Conservation (phyloP, 2,113 vertebrate species). For the Meriones unguiculatus region DNA sequence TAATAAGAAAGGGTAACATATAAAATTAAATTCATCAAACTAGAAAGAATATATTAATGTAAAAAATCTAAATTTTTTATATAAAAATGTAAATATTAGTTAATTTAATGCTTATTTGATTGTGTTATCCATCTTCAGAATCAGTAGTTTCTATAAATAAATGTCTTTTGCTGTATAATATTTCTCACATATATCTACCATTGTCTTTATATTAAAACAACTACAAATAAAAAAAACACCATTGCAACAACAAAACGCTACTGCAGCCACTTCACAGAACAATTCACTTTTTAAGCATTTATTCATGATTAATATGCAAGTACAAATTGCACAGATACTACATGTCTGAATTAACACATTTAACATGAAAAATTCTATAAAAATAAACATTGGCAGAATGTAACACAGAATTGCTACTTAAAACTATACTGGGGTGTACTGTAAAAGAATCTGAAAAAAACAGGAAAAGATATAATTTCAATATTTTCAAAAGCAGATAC, state of each 20-base stretch:
- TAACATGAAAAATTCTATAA: background rate
- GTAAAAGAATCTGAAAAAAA: background rate
- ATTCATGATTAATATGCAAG: no score
- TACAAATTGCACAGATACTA: background rate
- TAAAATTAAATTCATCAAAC: no score
- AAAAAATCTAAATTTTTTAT: background rate
- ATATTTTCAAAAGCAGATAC: background rate
- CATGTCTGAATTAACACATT: background rate
- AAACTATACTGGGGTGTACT: background rate
- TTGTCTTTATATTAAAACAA: background rate
- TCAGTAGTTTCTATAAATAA: background rate
- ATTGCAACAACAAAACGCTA: background rate
- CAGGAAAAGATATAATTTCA: background rate
- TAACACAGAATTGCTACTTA: background rate
- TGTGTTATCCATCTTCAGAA: background rate
- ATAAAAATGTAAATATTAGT: background rate
- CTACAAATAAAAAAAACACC: background rate
- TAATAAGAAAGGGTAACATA: no score
- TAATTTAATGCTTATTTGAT: background rate
- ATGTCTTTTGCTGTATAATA: background rate
- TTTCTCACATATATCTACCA: background rate
- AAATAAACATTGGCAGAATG: background rate
- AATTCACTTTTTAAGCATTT: background rate
- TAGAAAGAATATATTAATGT: no score
- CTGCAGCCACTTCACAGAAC: background rate